Evolutionary conservation across 1,140 invertebrate genomes (phyloP).

Genomic region (Drosophila ananassae): DNA sequence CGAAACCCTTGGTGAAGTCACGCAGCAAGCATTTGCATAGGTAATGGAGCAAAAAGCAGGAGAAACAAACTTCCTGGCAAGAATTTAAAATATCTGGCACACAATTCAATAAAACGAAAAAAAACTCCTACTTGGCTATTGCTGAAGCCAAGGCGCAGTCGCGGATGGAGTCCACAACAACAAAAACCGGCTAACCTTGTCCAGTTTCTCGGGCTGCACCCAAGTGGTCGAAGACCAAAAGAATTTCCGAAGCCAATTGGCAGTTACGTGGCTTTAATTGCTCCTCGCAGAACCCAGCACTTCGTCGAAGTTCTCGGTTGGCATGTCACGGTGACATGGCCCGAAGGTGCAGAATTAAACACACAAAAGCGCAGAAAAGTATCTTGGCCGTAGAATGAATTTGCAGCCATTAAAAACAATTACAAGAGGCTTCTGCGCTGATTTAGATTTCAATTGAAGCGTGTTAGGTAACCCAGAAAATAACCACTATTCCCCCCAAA

Average conservation of each 20-base stretch:
- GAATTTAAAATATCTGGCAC: slow-evolving; percentile 79
- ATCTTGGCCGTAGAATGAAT: slow-evolving; percentile 24
- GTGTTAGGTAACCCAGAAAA: slow-evolving; percentile 33
- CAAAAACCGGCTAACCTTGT: slow-evolving; percentile 75
- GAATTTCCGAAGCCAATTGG: slow-evolving; percentile 73
- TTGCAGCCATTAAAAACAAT: slow-evolving; percentile 69
- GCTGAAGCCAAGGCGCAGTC: slow-evolving; percentile 25
- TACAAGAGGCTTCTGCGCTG: slow-evolving; percentile 50
- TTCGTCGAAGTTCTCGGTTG: slow-evolving; percentile 34
- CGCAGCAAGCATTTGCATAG: slow-evolving; percentile 68
- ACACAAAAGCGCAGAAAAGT: background rate
- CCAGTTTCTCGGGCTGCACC: slow-evolving; percentile 68
- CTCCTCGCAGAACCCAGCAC: slow-evolving; percentile 23
- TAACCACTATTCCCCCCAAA: slow-evolving; percentile 8
- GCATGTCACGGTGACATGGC: slow-evolving; percentile 62
- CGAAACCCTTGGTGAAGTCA: slow-evolving; percentile 54
- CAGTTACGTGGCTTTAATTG: slow-evolving; percentile 72
- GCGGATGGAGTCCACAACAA: background rate
- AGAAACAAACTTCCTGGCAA: slow-evolving; percentile 63
- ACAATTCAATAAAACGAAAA: slow-evolving; percentile 69
- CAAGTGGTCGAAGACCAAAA: slow-evolving; percentile 60
- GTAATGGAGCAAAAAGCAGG: slow-evolving; percentile 48
- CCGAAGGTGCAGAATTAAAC: slow-evolving; percentile 45
- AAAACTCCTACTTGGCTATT: background rate
- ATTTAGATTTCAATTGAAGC: slow-evolving; percentile 63